These are phyloP conservation scores for Neomonachus schauinslandi DNA, from an alignment of 2,113 vertebrate species.

Conservation along the genomic window DNA sequence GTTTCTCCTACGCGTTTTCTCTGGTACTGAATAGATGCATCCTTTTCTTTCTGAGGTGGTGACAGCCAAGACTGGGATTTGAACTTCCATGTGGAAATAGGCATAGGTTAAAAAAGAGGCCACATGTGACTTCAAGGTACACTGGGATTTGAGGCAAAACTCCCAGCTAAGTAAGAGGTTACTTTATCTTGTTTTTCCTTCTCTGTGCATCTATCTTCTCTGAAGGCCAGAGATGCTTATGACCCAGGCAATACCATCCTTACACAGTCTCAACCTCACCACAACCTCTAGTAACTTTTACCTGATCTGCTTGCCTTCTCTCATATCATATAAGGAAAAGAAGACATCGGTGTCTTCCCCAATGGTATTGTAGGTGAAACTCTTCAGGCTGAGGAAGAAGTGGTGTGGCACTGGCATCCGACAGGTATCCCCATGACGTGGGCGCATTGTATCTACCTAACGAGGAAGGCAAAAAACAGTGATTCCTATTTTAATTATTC, in stretches of 20 bases:
- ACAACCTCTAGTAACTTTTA: constrained; percentile 76
- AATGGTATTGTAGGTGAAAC: constrained; percentile 98
- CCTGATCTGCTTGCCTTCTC: constrained; percentile 98
- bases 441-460: constrained; percentile 93
- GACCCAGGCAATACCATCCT: neutral
- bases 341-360: constrained; percentile 97
- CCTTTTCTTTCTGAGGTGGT: neutral
- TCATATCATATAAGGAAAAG: constrained; percentile 95
- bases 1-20: neutral
- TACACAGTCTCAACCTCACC: neutral
- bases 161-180: neutral
- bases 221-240: neutral
- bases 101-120: neutral
- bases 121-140: neutral
- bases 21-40: neutral
- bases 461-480: neutral
- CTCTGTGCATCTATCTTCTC: neutral
- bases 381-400: constrained; percentile 97
- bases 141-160: neutral
- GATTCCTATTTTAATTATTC: constrained; percentile 8
- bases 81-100: neutral
- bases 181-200: neutral
- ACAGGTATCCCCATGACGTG: constrained; percentile 94
- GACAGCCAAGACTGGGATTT: neutral
- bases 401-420: constrained; percentile 96